These are phyloP conservation scores for Anableps anableps DNA, from an alignment of 2,797 vertebrate species.

Conservation along the genomic window DNA sequence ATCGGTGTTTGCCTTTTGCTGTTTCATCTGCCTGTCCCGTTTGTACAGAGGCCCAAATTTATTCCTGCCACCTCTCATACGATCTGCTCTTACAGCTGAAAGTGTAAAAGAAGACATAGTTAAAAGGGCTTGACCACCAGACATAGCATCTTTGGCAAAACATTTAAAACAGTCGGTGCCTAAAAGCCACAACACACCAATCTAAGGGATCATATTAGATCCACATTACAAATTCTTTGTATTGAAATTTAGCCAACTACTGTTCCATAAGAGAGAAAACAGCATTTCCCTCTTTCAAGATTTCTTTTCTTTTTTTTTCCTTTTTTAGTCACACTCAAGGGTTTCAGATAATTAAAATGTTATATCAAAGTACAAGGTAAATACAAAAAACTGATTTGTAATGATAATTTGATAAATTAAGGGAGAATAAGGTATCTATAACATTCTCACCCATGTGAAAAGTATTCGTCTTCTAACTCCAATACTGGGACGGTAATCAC, in stretches of 20 bases:
- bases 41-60: slow-evolving; percentile 86
- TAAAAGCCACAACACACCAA: neutral
- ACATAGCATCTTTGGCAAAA: neutral
- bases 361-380: neutral
- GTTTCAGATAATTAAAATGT: neutral
- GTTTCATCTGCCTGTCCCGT: slow-evolving; percentile 83
- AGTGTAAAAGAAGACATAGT: slow-evolving; percentile 34
- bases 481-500: neutral
- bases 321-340: neutral
- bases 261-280: neutral
- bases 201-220: neutral
- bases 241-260: neutral
- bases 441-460: neutral
- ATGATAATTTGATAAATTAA: neutral
- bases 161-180: neutral
- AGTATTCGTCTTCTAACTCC: neutral
- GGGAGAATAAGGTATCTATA: neutral
- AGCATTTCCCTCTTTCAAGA: neutral
- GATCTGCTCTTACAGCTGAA: slow-evolving; percentile 84
- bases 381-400: neutral
- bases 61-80: slow-evolving; percentile 87
- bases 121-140: neutral
- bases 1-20: slow-evolving; percentile 66
- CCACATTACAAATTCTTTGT: neutral
- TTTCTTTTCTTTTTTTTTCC: neutral